Base-by-base conservation (phyloP, 2,888 invertebrate genomes). In the Nephrocerus scutellatus region DNA sequence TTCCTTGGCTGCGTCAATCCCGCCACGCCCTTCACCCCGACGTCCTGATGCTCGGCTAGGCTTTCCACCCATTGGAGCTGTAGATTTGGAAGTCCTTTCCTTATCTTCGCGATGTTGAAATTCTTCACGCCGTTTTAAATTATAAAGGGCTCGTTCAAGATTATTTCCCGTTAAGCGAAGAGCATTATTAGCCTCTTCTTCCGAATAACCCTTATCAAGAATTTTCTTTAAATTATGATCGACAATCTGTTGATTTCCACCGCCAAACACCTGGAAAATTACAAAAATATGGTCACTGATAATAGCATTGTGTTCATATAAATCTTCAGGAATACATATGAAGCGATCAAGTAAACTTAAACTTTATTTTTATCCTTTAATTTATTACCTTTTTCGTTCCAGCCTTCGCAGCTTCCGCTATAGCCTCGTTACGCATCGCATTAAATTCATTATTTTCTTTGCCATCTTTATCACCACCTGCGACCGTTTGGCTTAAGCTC, bases 361-460 rank as follows among this genome's bases (percentile, higher is more conserved):
- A 19, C 14, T 15, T 34, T 28, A 8, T 15, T 26, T 12, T 25
- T 25, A 12, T 36, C 26, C 26, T 23, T 25, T 15, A 23, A 24
- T 25, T 23, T 14, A n/a, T 26, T 22, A 67, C 74, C 65, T 78
- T 78, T 52, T 74, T 77, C 10, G 72, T 72, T 20, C 73, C 75
- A 19, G 73, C 69, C 54, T 83, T 81, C 30, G 84, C 77, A 22
- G 88, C 90, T 61, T 88, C 89, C 10, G 89, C 88, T 54, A 93
- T 91, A 0, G 88, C 89, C 47, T 87, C 90, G 60, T 84, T 84
- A 42, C 92, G 74, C 63, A 88, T 88, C n/a, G 82, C 77, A 59
- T 90, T 88, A 71, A 93, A 93, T 60, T 89, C 90, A 2, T 77
- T 77, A 65, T 86, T 82, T 48, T 84, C 84, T 55, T 79, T 78